These are phyloP conservation scores for Gymnopithys bicolor DNA, from an alignment of 2,797 vertebrate species.

Conservation along the genomic window DNA sequence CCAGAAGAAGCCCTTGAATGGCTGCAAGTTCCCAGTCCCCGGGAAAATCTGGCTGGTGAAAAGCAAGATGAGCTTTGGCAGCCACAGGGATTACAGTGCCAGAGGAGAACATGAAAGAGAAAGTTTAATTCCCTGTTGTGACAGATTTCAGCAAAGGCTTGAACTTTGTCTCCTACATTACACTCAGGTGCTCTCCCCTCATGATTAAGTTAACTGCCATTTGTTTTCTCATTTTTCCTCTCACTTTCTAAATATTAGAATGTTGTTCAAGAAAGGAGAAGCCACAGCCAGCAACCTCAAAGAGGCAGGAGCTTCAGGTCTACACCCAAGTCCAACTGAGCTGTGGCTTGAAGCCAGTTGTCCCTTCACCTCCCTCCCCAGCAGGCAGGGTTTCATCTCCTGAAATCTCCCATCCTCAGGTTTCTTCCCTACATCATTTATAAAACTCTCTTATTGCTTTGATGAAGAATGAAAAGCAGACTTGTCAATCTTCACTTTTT, in stretches of 20 bases:
- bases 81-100: neutral
- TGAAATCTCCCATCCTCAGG: neutral
- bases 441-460: neutral
- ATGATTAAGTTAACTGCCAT: neutral
- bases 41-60: neutral
- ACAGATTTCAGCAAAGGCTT: neutral
- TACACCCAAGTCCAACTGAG: neutral
- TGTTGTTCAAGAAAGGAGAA: neutral
- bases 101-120: neutral
- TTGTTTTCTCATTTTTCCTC: neutral
- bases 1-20: neutral
- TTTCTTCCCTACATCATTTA: neutral
- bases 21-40: neutral
- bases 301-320: neutral
- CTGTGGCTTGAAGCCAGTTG: neutral
- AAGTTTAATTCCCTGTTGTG: neutral
- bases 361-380: neutral
- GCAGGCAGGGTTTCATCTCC: neutral
- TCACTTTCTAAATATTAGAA: neutral
- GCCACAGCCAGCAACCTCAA: neutral
- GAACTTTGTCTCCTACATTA: neutral
- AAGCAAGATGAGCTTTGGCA: neutral
- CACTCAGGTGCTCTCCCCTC: neutral
- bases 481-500: neutral
- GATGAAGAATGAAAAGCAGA: constrained; percentile 33